Evolutionary conservation across 1,140 invertebrate genomes (phyloP), one percentile per base, ranked within the genome.

Genomic region (Leptoteleia sp.): DNA sequence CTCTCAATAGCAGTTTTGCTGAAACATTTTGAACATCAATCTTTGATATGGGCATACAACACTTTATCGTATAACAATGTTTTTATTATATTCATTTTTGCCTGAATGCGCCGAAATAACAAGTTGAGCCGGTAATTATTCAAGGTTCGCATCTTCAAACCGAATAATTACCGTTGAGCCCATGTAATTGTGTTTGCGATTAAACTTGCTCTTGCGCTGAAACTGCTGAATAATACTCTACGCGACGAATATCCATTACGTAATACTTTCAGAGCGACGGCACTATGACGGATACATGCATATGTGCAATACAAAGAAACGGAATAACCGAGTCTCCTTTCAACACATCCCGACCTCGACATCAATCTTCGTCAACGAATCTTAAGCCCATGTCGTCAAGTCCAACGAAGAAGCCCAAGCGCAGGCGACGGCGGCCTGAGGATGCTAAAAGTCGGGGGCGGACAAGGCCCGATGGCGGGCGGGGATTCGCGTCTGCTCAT

Each of bases 341-440:
- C 47, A 68, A 77, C 65, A 81, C 80, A 77, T 64, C 82, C 70
- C 80, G 80, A 81, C 72, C 78, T 68, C 81, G 78, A 79, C 83
- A 83, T 65, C 83, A 75, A 76, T 73, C 82, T 68, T 76, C 67
- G 35, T 29, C 59, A 54, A 35, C 72, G 47, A 65, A 33, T n/a
- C 52, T 25, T 43, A 59, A 72, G 59, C 25, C 48, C 37, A 42
- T 62, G 45, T 25, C 62, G 55, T 67, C 78, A 61, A 61, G 45
- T 45, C 42, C 43, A 64, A 11, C 50, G 33, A 81, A 82, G 78
- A 88, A 87, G 82, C 82, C 87, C 52, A 86, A 87, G 81, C 85
- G 87, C 86, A 89, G 88, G 85, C 86, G 88, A 85, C 88, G 88
- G 79, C 83, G 87, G 87, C 86, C 88, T 83, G 88, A 89, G 88